Conservation (phyloP, 2,113 vertebrate genomes). For the Gorilla gorilla region DNA sequence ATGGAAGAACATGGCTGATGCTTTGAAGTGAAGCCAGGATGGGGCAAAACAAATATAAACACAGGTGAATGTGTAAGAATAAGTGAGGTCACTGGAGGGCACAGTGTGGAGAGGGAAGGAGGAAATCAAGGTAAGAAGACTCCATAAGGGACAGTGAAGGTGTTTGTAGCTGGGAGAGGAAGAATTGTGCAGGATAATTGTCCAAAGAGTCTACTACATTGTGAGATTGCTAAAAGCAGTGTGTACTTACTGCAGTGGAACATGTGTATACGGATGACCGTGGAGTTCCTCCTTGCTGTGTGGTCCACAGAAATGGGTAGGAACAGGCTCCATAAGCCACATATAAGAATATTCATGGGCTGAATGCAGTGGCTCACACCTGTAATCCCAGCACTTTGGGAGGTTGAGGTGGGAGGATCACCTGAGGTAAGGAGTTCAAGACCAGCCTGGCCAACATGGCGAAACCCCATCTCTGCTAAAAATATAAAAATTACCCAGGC, state of each 20-base stretch:
- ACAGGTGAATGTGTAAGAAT: background rate
- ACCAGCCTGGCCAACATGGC: too few species aligned
- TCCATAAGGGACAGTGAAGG: background rate
- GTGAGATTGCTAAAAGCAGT: background rate
- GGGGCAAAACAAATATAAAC: background rate
- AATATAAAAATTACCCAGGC: too few species aligned
- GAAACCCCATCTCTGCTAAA: too few species aligned
- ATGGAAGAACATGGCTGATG: background rate
- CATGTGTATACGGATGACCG: background rate
- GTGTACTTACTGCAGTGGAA: background rate
- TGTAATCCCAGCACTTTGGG: too few species aligned
- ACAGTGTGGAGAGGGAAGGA: background rate
- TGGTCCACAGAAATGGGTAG: background rate
- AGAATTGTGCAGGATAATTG: background rate
- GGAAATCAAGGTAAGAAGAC: background rate
- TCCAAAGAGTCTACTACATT: background rate
- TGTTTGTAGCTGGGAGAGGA: background rate
- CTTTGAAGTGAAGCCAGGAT: background rate
- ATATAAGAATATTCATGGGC: background rate
- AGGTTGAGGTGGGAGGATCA: too few species aligned
- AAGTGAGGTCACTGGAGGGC: background rate
- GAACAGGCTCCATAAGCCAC: background rate
- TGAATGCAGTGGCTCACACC: too few species aligned
- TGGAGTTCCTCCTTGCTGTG: background rate
- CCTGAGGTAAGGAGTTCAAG: too few species aligned